phyloP scores from a whole-genome alignment of 2,113 vertebrate species.

The Leptobrachium ailaonicum region DNA sequence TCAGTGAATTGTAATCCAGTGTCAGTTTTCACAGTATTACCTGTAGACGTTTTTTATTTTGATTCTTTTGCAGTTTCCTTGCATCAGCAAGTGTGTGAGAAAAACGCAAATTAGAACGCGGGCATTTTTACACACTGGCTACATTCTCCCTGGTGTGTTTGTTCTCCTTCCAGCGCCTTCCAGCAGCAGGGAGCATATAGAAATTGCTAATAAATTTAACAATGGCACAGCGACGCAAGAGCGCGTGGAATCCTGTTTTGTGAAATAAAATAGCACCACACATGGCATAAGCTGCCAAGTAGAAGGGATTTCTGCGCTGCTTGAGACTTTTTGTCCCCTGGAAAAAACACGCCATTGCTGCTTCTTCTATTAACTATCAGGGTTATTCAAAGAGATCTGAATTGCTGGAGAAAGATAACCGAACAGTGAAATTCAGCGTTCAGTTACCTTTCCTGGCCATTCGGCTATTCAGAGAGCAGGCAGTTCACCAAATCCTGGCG shows the following conservation, averaged over 20 bases:
- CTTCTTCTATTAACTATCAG: constrained; percentile 18
- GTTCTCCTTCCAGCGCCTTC: constrained; percentile 35
- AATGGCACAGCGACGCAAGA: constrained; percentile 42
- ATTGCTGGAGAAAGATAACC: too few species aligned
- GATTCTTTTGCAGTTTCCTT: too few species aligned
- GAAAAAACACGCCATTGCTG: constrained; percentile 13
- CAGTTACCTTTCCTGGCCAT: too few species aligned
- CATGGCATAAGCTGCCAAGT: constrained; percentile 21
- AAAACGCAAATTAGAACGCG: constrained; percentile 39
- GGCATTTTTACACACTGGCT: constrained; percentile 35
- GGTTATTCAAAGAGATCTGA: too few species aligned
- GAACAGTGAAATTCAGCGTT: too few species aligned
- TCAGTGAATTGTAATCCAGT: too few species aligned
- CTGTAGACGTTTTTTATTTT: too few species aligned
- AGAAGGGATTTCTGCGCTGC: constrained; percentile 20
- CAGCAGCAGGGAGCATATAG: constrained; percentile 40
- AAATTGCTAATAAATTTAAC: constrained; percentile 62
- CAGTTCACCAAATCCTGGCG: too few species aligned
- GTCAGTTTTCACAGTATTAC: too few species aligned
- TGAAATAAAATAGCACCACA: constrained; percentile 19
- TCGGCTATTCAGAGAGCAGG: too few species aligned
- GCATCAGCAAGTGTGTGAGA: constrained; percentile 29
- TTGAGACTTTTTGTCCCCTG: not conserved
- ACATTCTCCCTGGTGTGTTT: constrained; percentile 29
- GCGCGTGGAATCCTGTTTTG: constrained; percentile 49